These are phyloP conservation scores for Lordiphosa andalusiaca DNA, from an alignment of 2,888 invertebrate genomes.

Conservation along the genomic window DNA sequence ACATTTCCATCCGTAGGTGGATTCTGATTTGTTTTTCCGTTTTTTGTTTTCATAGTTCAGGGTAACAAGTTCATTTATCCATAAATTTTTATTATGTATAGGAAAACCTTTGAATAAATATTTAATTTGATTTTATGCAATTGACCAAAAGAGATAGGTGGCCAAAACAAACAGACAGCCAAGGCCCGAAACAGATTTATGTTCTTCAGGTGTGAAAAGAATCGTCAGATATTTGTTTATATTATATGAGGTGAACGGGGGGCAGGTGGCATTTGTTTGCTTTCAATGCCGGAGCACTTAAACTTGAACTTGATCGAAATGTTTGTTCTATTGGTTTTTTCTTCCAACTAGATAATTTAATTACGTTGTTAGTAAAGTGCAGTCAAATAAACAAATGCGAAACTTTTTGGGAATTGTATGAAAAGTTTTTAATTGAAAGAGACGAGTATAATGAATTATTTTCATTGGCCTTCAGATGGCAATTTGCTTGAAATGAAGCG, in stretches of 20 bases:
- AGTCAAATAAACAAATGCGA: conserved; percentile 43
- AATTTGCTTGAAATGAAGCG: conserved; percentile 39
- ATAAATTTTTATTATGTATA: conserved; percentile 28
- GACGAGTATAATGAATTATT: conserved; percentile 27
- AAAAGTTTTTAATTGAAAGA: conserved; percentile 59
- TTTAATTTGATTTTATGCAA: conserved; percentile 16
- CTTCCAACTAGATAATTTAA: conserved; percentile 42
- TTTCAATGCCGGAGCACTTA: conserved; percentile 36
- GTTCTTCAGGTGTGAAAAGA: conserved; percentile 57
- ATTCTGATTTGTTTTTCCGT: conserved; percentile 20
- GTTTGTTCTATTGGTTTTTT: conserved; percentile 5
- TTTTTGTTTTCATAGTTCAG: conserved; percentile 37
- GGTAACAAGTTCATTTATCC: conserved; percentile 34
- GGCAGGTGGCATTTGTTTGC: conserved; percentile 6
- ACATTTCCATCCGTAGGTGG: conserved; percentile 5
- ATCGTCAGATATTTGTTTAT: conserved; percentile 34
- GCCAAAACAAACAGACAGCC: conserved; percentile 16
- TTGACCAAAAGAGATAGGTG: neutral
- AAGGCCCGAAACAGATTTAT: conserved; percentile 36
- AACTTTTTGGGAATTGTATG: conserved; percentile 29
- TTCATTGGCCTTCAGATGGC: conserved; percentile 15
- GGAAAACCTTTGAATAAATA: conserved; percentile 9
- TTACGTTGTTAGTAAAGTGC: conserved; percentile 26
- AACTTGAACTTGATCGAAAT: conserved; percentile 64
- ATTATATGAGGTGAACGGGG: conserved; percentile 34